phyloP scores from a whole-genome alignment of 2,113 vertebrate species.

The Heterochromis multidens region DNA sequence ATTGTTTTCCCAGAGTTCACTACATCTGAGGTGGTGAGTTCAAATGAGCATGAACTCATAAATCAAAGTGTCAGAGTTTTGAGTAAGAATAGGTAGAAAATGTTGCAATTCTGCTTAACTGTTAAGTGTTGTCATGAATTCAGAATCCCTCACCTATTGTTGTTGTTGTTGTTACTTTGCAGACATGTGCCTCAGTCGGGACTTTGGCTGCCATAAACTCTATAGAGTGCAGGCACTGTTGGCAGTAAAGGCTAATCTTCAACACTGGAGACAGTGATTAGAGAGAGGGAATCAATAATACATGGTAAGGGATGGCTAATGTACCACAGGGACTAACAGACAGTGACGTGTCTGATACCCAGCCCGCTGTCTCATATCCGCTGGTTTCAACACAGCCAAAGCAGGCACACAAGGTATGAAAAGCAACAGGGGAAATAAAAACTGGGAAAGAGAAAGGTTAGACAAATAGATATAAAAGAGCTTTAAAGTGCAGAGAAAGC shows the following conservation, averaged over 20 bases:
- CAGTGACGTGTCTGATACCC: conserved; percentile 44
- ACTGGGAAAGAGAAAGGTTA: conserved; percentile 35
- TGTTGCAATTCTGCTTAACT: not conserved
- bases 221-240: conserved; percentile 20
- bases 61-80: not conserved
- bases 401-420: conserved; percentile 23
- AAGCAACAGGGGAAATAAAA: conserved; percentile 67
- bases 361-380: conserved; percentile 42
- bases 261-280: conserved; percentile 67
- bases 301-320: conserved; percentile 70
- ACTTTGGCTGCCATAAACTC: conserved; percentile 23
- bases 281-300: conserved; percentile 70
- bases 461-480: conserved; percentile 31
- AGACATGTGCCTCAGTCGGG: not conserved
- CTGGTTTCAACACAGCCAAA: conserved; percentile 38
- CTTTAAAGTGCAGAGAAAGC: conserved; percentile 1
- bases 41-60: not conserved
- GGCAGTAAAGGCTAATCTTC: conserved; percentile 54
- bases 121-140: not conserved
- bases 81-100: not conserved
- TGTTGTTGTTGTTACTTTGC: not conserved
- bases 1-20: not conserved
- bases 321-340: conserved; percentile 66
- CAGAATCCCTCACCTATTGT: not conserved
- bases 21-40: not conserved